Conservation (phyloP, 2,888 invertebrate genomes). For the Chironomus riparius region DNA sequence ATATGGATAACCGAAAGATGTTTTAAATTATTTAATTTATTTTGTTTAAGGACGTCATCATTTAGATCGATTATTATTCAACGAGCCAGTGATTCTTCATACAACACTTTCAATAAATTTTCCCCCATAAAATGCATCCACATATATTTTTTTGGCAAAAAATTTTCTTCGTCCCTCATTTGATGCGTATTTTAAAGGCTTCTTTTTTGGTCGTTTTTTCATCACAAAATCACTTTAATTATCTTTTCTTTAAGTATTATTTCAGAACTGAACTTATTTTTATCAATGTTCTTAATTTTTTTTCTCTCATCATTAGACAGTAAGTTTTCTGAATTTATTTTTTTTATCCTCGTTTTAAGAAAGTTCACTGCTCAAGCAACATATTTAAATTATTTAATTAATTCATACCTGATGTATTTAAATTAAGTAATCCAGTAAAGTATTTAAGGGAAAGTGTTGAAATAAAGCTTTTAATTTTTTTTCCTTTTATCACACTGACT, state of each 20-base stretch:
- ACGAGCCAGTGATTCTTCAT: neutral
- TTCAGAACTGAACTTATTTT: no score
- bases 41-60: neutral
- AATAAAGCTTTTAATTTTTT: neutral
- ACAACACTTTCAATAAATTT: neutral
- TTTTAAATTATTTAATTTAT: neutral
- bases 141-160: neutral
- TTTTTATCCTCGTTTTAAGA: neutral
- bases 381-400: no score
- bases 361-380: neutral
- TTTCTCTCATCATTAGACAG: no score
- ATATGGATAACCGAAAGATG: neutral
- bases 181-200: neutral
- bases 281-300: no score
- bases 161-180: neutral
- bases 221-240: no score
- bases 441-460: neutral
- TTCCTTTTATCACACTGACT: neutral
- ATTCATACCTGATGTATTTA: neutral
- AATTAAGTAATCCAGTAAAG: neutral
- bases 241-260: no score
- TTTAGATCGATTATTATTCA: neutral
- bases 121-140: neutral
- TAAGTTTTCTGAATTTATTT: neutral
- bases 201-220: neutral